Conservation (phyloP, 1,140 invertebrate species). For the Magallana ariakensis region DNA sequence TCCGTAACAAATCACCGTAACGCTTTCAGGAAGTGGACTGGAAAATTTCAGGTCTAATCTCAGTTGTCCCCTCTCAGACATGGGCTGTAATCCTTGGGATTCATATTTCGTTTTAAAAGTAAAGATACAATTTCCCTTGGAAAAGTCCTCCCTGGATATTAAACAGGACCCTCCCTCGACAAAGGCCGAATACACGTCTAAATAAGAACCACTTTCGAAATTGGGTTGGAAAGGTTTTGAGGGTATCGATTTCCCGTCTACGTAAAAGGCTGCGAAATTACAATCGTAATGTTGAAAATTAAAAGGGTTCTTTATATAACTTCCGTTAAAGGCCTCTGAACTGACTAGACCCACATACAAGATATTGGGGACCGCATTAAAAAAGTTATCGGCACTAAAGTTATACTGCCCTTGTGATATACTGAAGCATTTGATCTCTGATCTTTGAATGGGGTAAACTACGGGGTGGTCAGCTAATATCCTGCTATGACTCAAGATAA, state of each 20-base stretch:
- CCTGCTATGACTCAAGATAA: slow-evolving; percentile 18
- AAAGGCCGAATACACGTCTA: slow-evolving; percentile 15
- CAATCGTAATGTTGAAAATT: slow-evolving; percentile 43
- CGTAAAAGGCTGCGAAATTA: slow-evolving; percentile 34
- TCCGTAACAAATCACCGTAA: slow-evolving; percentile 24
- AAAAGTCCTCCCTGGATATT: background rate
- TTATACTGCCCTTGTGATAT: background rate
- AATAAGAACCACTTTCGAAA: background rate
- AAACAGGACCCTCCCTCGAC: background rate
- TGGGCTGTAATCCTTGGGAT: background rate
- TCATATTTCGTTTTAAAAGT: background rate
- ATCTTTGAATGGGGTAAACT: slow-evolving; percentile 28
- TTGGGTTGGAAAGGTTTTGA: background rate
- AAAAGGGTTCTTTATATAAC: slow-evolving; percentile 21
- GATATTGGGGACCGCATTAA: background rate
- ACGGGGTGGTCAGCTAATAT: slow-evolving; percentile 13
- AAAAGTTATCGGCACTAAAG: slow-evolving; percentile 19
- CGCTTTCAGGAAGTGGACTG: slow-evolving; percentile 1
- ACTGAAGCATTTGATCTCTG: slow-evolving; percentile 24
- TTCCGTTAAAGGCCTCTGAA: background rate
- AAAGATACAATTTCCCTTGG: slow-evolving; percentile 14
- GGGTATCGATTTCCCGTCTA: slow-evolving; percentile 28
- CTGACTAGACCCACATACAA: background rate
- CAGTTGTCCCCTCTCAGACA: slow-evolving; percentile 2
- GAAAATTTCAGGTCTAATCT: too few species aligned